phyloP scores from a whole-genome alignment of 2,888 invertebrate genomes.

The Cephus pulcher region DNA sequence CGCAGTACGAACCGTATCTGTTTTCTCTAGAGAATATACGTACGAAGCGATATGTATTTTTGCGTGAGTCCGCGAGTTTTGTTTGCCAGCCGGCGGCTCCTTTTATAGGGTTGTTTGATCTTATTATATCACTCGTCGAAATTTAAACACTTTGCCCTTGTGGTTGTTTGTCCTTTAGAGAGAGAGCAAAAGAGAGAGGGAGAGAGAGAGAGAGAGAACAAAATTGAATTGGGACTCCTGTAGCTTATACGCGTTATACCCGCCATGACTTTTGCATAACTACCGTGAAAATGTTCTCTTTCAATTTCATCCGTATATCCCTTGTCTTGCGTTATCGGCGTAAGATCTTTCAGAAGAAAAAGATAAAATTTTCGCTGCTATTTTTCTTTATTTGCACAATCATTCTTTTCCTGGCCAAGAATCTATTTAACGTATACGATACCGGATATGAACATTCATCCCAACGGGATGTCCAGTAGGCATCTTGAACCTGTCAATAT shows the following conservation, averaged over 20 bases:
- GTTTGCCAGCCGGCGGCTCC: constrained; percentile 48
- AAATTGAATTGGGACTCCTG: neutral
- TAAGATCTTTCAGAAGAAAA: neutral
- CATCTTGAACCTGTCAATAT: neutral
- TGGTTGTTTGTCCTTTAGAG: constrained; percentile 24
- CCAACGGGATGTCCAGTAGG: neutral
- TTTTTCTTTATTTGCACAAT: neutral
- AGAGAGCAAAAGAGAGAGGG: neutral
- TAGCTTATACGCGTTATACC: neutral
- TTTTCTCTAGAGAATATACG: neutral
- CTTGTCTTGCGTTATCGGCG: neutral
- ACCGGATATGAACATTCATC: neutral
- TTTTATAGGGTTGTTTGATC: constrained; percentile 60
- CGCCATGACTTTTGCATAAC: neutral
- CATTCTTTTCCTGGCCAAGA: neutral
- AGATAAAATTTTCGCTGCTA: neutral
- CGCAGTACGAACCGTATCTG: neutral
- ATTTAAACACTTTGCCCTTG: constrained; percentile 58
- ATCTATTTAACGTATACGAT: neutral
- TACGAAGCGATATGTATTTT: constrained; percentile 46
- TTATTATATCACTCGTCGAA: constrained; percentile 63
- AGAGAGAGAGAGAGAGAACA: neutral
- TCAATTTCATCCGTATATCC: neutral
- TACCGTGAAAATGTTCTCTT: neutral
- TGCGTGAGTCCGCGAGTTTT: constrained; percentile 34